Conservation (phyloP, 2,888 invertebrate genomes). For the Pandemis corylana region DNA sequence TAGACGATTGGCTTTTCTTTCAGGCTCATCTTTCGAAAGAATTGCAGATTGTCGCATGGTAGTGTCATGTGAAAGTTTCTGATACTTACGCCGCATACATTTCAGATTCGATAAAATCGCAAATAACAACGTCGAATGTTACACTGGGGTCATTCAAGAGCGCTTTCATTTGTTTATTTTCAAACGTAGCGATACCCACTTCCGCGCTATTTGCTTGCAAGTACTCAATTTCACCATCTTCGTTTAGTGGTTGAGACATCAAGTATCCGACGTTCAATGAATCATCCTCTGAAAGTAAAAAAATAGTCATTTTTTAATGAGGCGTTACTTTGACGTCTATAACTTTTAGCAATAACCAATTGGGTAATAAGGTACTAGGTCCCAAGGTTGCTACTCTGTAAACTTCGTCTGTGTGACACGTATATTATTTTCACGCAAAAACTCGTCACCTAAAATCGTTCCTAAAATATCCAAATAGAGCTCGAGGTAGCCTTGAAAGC, state of each 20-base stretch:
- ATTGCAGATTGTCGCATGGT: no score
- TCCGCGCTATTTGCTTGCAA: conserved; percentile 11
- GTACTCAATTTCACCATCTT: conserved; percentile 13
- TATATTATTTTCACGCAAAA: no score
- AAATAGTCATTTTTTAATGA: neutral
- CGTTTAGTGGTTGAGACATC: neutral
- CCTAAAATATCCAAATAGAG: no score
- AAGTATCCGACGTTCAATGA: conserved; percentile 7
- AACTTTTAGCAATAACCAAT: no score
- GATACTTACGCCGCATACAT: conserved; percentile 21
- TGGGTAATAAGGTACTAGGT: no score
- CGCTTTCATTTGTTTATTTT: conserved; percentile 5
- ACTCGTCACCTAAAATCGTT: no score
- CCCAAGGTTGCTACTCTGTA: no score
- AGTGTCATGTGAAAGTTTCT: neutral
- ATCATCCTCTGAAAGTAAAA: conserved; percentile 15
- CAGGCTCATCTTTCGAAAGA: no score
- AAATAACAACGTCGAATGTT: conserved; percentile 20
- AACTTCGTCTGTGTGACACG: no score
- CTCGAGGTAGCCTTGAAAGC: no score
- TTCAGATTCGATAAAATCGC: conserved; percentile 26
- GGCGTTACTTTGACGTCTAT: no score
- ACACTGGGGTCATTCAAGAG: conserved; percentile 13
- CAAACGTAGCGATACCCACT: conserved; percentile 7
- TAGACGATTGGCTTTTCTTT: no score